Percentiles rank a stretch among this genome's conserved stretches.
Conservation (phyloP, 1,140 invertebrate species). For the Apis laboriosa region DNA sequence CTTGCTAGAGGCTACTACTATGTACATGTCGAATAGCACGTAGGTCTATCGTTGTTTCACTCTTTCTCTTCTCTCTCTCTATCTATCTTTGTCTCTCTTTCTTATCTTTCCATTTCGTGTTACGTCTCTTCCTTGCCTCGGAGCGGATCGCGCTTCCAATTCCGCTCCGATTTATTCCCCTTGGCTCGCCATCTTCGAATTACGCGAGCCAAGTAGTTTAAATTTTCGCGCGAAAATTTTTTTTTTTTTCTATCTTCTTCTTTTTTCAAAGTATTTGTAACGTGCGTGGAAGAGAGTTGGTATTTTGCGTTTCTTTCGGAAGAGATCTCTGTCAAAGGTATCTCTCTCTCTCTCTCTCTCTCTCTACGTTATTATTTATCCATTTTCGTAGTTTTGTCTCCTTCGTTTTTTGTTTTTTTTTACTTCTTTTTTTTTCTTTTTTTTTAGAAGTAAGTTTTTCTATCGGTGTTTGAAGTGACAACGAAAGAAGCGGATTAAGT, state of each 20-base stretch:
- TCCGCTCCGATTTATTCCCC: too few species aligned
- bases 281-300: slow-evolving; percentile 8
- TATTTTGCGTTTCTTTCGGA: too few species aligned
- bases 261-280: background rate
- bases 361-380: background rate
- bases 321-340: background rate
- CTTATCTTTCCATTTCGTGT: background rate
- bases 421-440: background rate
- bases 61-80: background rate
- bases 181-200: too few species aligned
- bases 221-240: background rate
- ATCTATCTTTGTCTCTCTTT: background rate
- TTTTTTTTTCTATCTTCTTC: background rate
- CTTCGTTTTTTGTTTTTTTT: background rate
- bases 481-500: background rate
- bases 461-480: background rate
- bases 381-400: background rate
- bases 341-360: too few species aligned
- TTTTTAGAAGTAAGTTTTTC: background rate
- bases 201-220: background rate
- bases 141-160: too few species aligned
- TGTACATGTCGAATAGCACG: slow-evolving; percentile 73
- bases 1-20: slow-evolving; percentile 71
- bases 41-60: slow-evolving; percentile 71
- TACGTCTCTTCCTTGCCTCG: too few species aligned